Conservation (phyloP, 1,140 invertebrate species). For the Megathymus violae region DNA sequence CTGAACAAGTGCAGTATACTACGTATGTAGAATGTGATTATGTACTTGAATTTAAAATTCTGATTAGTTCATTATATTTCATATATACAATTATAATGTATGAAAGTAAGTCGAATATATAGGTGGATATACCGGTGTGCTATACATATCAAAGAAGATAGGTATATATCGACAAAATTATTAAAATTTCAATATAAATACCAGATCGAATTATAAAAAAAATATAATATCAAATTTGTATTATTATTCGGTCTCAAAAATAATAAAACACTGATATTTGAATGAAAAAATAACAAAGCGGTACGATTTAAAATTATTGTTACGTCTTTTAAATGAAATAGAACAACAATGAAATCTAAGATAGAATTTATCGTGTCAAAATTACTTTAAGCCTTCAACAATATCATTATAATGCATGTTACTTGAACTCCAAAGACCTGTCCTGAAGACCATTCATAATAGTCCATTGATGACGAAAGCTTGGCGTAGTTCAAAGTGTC, state of each 20-base stretch:
- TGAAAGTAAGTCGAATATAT: too few species aligned
- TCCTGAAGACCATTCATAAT: constrained; percentile 46
- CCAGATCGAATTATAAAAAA: too few species aligned
- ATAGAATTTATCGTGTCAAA: constrained; percentile 27
- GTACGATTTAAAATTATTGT: constrained; percentile 6
- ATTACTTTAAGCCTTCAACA: constrained; percentile 25
- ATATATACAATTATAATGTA: too few species aligned
- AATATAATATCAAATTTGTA: too few species aligned
- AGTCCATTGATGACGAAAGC: constrained; percentile 43
- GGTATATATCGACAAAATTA: too few species aligned
- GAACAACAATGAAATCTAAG: constrained; percentile 22
- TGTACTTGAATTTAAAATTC: too few species aligned
- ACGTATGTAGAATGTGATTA: too few species aligned
- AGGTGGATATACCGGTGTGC: too few species aligned
- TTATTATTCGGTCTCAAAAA: neutral
- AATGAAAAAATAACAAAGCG: constrained; percentile 1
- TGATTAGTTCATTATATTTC: too few species aligned
- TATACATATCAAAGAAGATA: too few species aligned
- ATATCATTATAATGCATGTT: constrained; percentile 25
- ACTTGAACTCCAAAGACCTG: constrained; percentile 36
- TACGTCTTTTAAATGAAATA: constrained; percentile 12
- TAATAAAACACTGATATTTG: neutral
- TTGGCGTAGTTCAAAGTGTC: constrained; percentile 36
- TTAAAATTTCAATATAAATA: too few species aligned
- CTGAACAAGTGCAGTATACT: too few species aligned